Percentiles rank a stretch among this genome's conserved stretches.
Conservation (phyloP, 2,113 vertebrate species). For the Ariopsis seemanni region DNA sequence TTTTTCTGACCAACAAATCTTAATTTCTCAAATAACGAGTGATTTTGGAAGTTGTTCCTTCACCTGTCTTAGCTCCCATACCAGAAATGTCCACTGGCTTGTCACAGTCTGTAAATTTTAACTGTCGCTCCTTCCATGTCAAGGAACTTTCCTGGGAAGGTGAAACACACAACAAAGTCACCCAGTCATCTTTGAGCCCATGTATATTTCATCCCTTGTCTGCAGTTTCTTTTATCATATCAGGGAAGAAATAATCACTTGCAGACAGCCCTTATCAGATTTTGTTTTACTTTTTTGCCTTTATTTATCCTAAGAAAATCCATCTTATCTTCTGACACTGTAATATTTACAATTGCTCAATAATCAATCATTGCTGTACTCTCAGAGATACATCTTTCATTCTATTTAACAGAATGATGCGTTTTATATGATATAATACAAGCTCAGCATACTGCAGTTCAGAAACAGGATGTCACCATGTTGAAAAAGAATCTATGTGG, state of each 20-base stretch:
- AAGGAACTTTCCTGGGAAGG: neutral
- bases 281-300: neutral
- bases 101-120: neutral
- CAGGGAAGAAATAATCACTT: neutral
- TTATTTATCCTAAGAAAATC: neutral
- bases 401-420: neutral
- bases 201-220: neutral
- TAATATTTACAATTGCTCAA: neutral
- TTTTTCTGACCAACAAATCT: neutral
- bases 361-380: neutral
- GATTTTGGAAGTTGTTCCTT: neutral
- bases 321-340: neutral
- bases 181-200: neutral
- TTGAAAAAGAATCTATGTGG: neutral
- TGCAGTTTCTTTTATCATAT: neutral
- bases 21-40: neutral
- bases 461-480: neutral
- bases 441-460: neutral
- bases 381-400: neutral
- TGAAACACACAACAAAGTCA: neutral
- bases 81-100: neutral
- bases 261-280: neutral
- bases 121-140: neutral
- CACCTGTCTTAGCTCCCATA: neutral
- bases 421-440: neutral